phyloP scores from a whole-genome alignment of 2,888 invertebrate species.

The Drosophila bunnanda region DNA sequence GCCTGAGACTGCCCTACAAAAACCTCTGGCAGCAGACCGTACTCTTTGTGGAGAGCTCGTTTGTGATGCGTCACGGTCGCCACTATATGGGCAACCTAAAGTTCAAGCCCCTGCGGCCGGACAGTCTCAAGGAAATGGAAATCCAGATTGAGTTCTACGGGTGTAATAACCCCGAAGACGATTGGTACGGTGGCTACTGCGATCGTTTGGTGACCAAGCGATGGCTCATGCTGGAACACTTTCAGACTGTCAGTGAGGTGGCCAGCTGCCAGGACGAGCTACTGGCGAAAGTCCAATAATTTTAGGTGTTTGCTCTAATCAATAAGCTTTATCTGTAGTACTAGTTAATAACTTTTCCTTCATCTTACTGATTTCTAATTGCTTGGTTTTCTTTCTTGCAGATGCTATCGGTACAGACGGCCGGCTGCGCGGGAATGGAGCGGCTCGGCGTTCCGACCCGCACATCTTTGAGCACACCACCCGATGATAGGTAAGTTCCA shows the following conservation, averaged over 20 bases:
- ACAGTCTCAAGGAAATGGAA: conserved; percentile 47
- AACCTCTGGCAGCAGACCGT: conserved; percentile 62
- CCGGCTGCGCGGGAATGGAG: conserved; percentile 91
- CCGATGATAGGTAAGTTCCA: conserved; percentile 84
- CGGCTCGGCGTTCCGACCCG: conserved; percentile 87
- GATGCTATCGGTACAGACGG: conserved; percentile 90
- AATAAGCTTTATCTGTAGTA: background rate
- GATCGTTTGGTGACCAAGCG: conserved; percentile 44
- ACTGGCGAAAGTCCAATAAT: background rate
- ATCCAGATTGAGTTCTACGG: conserved; percentile 50
- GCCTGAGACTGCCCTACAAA: conserved; percentile 3
- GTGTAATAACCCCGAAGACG: background rate
- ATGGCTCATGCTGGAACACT: conserved; percentile 53
- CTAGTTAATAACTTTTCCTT: no score
- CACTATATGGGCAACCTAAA: conserved; percentile 52
- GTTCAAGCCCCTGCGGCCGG: conserved; percentile 23
- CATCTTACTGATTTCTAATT: background rate
- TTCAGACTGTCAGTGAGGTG: conserved; percentile 51
- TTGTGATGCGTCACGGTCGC: conserved; percentile 46
- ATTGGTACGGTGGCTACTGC: background rate
- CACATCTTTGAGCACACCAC: conserved; percentile 85
- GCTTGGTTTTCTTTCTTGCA: conserved; percentile 81
- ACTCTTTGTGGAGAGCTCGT: conserved; percentile 58
- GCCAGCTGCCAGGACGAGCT: conserved; percentile 55
- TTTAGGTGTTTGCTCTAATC: background rate